Evolutionary conservation across 2,113 vertebrate species (phyloP), one percentile per base, ranked within the genome.

Genomic region (Poicephalus gulielmi): DNA sequence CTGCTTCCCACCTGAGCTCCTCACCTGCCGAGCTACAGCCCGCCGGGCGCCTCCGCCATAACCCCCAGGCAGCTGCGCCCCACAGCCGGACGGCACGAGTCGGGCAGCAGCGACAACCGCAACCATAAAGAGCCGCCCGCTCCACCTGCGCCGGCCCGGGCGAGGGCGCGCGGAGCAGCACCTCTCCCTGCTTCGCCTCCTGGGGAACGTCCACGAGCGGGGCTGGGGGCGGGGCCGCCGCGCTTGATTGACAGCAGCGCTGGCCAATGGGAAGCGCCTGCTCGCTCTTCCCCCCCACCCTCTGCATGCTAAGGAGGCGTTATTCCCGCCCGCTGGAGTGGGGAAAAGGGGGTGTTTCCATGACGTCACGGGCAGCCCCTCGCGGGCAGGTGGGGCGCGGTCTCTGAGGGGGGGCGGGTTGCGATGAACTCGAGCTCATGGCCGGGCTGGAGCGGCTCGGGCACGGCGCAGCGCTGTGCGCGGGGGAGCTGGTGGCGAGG

Each of bases 311-410:
- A 8, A 35, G 60, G 66, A 30, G 78, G 79, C 4, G 71, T 33
- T 24, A 23, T 23, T 23, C 7, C 63, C n/a, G 46, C 55, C 77
- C 75, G 20, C 20, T 25, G 63, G 63, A 78, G 27, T 39, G 37
- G 37, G 37, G 37, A 39, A 37, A 4, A 53, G 41, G 63, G 73
- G 63, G 88, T 81, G 92, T 95, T 96, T 97, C 91, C 92, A 85
- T 96, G 96, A 94, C 57, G 94, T 96, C 91, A 94, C 39, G 70
- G 88, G 91, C 52, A 7, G 73, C 7, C 43, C 77, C 87, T 46
- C 46, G 86, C 52, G 47, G 84, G 5, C 95, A 96, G 94, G 94
- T 96, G 83, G 57, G 59, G 55, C 46, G 81, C 50, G 74, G 7
- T 4, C 15, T 49, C 37, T 11, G 30, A 17, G 86, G 89, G 55